A percentile compares a stretch with the other conserved stretches of the same genome.
Evolutionary conservation across 2,888 invertebrate species (phyloP).

Genomic region (Cryptus viduatorius): DNA sequence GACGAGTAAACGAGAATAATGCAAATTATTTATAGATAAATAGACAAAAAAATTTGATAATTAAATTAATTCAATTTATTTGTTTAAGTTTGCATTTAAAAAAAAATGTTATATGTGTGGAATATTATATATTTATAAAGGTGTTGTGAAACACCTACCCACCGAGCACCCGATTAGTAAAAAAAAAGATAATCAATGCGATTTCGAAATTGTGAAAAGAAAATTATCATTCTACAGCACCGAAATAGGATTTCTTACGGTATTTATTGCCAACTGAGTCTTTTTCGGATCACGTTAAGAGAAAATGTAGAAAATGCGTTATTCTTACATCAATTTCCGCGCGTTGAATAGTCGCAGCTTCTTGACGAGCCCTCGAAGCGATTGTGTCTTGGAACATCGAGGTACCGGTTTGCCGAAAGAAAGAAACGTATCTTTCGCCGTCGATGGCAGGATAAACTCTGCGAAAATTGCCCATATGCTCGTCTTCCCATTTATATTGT

Average conservation of each 20-base stretch:
- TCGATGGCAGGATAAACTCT: constrained; percentile 89
- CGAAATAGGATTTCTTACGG: too few species aligned
- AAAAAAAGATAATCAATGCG: too few species aligned
- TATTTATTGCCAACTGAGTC: too few species aligned
- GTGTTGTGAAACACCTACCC: too few species aligned
- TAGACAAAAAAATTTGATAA: constrained; percentile 5
- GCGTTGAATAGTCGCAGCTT: constrained; percentile 89
- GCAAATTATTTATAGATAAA: constrained; percentile 20
- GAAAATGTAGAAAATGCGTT: neutral
- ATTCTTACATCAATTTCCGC: constrained; percentile 88
- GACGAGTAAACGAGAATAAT: neutral
- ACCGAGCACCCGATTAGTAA: too few species aligned
- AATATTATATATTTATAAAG: too few species aligned
- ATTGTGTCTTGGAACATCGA: constrained; percentile 92
- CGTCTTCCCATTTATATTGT: constrained; percentile 91
- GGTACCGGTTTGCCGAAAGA: constrained; percentile 91
- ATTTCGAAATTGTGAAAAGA: too few species aligned
- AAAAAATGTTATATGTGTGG: too few species aligned
- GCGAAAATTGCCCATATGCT: constrained; percentile 91
- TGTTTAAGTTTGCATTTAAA: too few species aligned
- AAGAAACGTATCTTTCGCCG: constrained; percentile 88
- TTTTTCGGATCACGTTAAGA: too few species aligned
- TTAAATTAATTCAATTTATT: neutral
- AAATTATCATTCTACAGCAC: too few species aligned
- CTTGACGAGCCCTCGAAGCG: constrained; percentile 92